Percentiles rank a stretch among this genome's conserved stretches.
Evolutionary conservation across 2,797 vertebrate genomes (phyloP).

Genomic region (Melanotaenia parkinsoni): DNA sequence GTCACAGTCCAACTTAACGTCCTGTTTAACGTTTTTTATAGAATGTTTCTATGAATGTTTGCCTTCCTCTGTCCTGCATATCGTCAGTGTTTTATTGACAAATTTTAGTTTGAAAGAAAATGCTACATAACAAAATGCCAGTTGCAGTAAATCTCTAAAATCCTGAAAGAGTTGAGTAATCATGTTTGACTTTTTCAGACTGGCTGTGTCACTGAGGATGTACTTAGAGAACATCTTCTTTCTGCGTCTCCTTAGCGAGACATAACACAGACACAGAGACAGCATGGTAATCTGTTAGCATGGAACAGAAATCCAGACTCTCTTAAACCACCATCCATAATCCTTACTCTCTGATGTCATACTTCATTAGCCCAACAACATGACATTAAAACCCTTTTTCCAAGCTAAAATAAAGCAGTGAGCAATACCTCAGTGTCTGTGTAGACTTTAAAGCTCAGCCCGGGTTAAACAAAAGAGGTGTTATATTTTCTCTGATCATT

Average conservation of each 20-base stretch:
- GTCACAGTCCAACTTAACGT: neutral
- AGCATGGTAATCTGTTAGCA: slow-evolving; percentile 69
- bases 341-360: slow-evolving; percentile 64
- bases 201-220: slow-evolving; percentile 49
- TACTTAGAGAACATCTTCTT: slow-evolving; percentile 47
- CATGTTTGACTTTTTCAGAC: slow-evolving; percentile 58
- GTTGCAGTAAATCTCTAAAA: slow-evolving; percentile 47
- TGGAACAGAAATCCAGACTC: slow-evolving; percentile 65
- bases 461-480: slow-evolving; percentile 24
- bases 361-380: slow-evolving; percentile 63
- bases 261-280: slow-evolving; percentile 69
- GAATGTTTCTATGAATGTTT: neutral
- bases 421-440: slow-evolving; percentile 21
- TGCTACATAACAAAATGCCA: slow-evolving; percentile 28
- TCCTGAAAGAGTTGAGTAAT: slow-evolving; percentile 45
- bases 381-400: slow-evolving; percentile 44
- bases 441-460: slow-evolving; percentile 42
- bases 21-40: neutral
- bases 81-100: slow-evolving; percentile 32
- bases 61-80: slow-evolving; percentile 7
- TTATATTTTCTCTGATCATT: slow-evolving; percentile 37
- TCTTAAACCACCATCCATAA: slow-evolving; percentile 72
- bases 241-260: slow-evolving; percentile 55
- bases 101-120: slow-evolving; percentile 38
- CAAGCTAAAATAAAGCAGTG: slow-evolving; percentile 27